These are phyloP conservation scores for Notocelia uddmanniana DNA, from an alignment of 2,888 invertebrate species.

Conservation along the genomic window DNA sequence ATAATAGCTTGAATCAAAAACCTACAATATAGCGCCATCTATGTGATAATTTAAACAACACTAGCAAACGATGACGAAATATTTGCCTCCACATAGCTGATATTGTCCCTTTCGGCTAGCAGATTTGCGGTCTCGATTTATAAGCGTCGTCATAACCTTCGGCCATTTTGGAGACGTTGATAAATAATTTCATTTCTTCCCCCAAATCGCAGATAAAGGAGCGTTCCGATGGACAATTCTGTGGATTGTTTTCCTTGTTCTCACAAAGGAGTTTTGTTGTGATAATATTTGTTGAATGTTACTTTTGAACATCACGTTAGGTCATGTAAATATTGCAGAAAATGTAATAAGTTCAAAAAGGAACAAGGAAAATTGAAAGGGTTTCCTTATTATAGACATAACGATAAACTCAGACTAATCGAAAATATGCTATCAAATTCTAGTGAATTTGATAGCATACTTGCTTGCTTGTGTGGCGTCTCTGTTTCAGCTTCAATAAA, in stretches of 20 bases:
- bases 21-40: no score
- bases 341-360: not conserved
- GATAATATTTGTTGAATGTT: slow-evolving; percentile 30
- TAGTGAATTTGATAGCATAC: no score
- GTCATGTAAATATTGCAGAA: not conserved
- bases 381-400: not conserved
- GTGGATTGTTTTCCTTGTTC: slow-evolving; percentile 42
- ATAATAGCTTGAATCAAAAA: no score
- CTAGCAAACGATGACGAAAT: not conserved
- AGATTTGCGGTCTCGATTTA: slow-evolving; percentile 62
- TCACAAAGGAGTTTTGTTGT: slow-evolving; percentile 27
- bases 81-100: slow-evolving; percentile 5
- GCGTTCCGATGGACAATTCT: slow-evolving; percentile 43
- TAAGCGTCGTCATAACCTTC: slow-evolving; percentile 62
- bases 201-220: slow-evolving; percentile 54
- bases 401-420: no score
- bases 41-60: no score
- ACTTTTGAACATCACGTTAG: slow-evolving; percentile 14
- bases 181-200: slow-evolving; percentile 77
- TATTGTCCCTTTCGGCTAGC: slow-evolving; percentile 43
- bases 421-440: no score
- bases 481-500: no score
- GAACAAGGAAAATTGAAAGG: not conserved
- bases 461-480: no score
- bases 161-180: slow-evolving; percentile 72